These are phyloP conservation scores for Drosophila mojavensis DNA, from an alignment of 1,140 invertebrate genomes.

Conservation along the genomic window DNA sequence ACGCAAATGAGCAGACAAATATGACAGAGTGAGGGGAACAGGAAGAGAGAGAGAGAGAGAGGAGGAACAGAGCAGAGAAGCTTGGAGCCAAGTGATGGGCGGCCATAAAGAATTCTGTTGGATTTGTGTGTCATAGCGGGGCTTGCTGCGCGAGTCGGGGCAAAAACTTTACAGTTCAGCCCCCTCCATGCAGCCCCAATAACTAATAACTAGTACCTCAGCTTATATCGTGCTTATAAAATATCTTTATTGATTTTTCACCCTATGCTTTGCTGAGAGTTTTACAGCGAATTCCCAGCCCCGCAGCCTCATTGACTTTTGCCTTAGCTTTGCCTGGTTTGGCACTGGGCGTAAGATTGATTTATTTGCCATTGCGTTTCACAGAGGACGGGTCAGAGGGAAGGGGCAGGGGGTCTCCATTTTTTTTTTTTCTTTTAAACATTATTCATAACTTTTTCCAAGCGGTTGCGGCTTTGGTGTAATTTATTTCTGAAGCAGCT, in stretches of 20 bases:
- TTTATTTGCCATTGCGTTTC: slow-evolving; percentile 67
- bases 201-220: not conserved
- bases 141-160: slow-evolving; percentile 18
- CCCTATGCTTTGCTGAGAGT: slow-evolving; percentile 11
- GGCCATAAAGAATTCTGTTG: slow-evolving; percentile 59
- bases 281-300: slow-evolving; percentile 8
- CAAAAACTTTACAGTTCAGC: slow-evolving; percentile 48
- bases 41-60: not conserved
- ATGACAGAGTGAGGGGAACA: slow-evolving; percentile 5
- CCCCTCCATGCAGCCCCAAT: not conserved
- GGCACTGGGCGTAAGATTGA: slow-evolving; percentile 69
- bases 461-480: slow-evolving; percentile 47
- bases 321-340: slow-evolving; percentile 11
- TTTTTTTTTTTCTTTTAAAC: slow-evolving; percentile 32
- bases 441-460: slow-evolving; percentile 78
- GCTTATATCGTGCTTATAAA: slow-evolving; percentile 23
- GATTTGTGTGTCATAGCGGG: slow-evolving; percentile 46
- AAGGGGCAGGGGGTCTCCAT: slow-evolving; percentile 20
- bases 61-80: not conserved
- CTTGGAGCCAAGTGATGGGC: slow-evolving; percentile 15
- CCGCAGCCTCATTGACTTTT: slow-evolving; percentile 37
- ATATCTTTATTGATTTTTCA: slow-evolving; percentile 62
- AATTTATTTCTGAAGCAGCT: slow-evolving; percentile 65
- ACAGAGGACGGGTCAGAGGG: not conserved
- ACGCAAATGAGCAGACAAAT: slow-evolving; percentile 44